A percentile compares a stretch with the other conserved stretches of the same genome.
Evolutionary conservation across 2,888 invertebrate species (phyloP).

Genomic region (Epinotia bilunana): DNA sequence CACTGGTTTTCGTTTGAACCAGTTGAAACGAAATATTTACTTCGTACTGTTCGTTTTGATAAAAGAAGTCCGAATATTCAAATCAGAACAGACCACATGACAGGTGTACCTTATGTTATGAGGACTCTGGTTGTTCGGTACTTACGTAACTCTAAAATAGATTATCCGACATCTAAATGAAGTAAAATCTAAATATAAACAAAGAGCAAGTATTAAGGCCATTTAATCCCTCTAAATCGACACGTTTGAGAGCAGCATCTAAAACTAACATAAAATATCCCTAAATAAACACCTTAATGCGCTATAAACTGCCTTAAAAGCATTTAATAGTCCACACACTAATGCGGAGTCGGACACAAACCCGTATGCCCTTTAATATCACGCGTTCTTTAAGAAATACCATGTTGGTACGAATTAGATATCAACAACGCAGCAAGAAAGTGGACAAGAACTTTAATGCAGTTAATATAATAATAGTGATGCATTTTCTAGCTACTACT

Average conservation of each 20-base stretch:
- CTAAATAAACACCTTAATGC: conserved; percentile 42
- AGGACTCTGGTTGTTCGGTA: background rate
- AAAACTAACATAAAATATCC: conserved; percentile 42
- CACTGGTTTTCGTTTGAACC: too few species aligned
- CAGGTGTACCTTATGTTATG: background rate
- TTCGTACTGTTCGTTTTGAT: too few species aligned
- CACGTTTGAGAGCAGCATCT: conserved; percentile 33
- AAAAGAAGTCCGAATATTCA: too few species aligned
- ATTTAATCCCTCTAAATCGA: conserved; percentile 28
- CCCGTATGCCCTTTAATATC: conserved; percentile 24
- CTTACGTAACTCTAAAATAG: background rate
- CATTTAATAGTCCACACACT: conserved; percentile 34
- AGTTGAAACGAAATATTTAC: too few species aligned
- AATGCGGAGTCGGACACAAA: conserved; percentile 24
- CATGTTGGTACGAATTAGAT: conserved; percentile 13
- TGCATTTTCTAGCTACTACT: too few species aligned
- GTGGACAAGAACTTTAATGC: background rate
- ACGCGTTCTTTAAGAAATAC: background rate
- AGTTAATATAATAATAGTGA: background rate
- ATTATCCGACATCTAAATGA: conserved; percentile 4
- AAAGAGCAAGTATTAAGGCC: conserved; percentile 26
- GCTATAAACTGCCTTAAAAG: conserved; percentile 37
- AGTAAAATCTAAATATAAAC: conserved; percentile 14
- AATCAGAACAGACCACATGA: background rate
- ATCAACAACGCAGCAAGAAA: background rate